phyloP scores from a whole-genome alignment of 2,113 vertebrate genomes.

The Poicephalus gulielmi region DNA sequence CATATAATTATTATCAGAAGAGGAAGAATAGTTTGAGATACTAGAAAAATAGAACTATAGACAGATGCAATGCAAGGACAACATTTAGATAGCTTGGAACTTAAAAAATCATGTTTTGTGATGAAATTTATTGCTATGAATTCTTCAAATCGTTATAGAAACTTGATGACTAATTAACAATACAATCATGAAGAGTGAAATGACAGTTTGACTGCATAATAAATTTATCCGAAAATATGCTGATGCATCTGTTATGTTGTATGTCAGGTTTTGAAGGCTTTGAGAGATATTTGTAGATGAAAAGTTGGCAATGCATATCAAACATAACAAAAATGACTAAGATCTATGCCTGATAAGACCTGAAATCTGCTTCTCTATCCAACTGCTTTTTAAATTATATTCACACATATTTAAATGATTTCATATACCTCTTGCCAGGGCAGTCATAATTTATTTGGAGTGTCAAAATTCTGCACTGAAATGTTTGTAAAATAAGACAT shows the following conservation, averaged over 20 bases:
- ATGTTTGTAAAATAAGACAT: not conserved
- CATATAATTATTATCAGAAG: not conserved
- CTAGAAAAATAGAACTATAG: not conserved
- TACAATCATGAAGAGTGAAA: not conserved
- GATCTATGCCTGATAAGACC: not conserved
- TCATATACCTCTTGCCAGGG: not conserved
- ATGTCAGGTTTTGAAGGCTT: not conserved
- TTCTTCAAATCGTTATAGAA: not conserved
- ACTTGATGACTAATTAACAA: not conserved
- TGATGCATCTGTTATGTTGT: conserved; percentile 3
- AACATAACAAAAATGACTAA: not conserved
- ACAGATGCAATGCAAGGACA: not conserved
- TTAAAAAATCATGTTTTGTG: not conserved
- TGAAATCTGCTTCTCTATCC: not conserved
- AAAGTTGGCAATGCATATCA: not conserved
- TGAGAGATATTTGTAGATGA: not conserved
- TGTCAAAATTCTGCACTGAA: not conserved
- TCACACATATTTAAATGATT: not conserved
- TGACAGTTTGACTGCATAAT: not conserved
- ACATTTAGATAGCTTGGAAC: not conserved
- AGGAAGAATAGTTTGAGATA: not conserved
- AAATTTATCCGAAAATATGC: not conserved
- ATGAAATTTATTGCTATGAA: not conserved
- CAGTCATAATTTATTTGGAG: not conserved
- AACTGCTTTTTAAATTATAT: not conserved